phyloP scores from a whole-genome alignment of 92 coral and sea anemone genomes.

The Epizoanthus rinbou region DNA sequence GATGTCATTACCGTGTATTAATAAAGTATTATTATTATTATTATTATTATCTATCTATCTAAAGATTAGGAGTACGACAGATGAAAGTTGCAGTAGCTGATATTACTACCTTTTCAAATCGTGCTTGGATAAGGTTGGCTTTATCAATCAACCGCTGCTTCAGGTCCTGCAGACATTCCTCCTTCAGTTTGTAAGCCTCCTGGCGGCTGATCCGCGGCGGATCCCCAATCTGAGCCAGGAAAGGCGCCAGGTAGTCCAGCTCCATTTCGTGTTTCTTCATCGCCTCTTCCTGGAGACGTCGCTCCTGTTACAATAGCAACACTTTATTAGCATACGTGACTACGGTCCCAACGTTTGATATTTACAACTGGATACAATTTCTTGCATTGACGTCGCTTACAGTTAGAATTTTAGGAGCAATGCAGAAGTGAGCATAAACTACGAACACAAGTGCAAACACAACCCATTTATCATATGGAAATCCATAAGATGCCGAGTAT shows the following conservation, averaged over 20 bases:
- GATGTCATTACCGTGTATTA: too few relatives aligned
- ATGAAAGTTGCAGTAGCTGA: background rate
- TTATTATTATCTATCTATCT: too few relatives aligned
- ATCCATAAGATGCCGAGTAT: too few relatives aligned
- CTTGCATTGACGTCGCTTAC: too few relatives aligned
- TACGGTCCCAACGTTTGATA: background rate
- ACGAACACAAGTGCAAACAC: too few relatives aligned
- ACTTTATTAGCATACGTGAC: background rate
- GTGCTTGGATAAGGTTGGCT: conserved; percentile 96
- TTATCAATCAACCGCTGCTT: conserved; percentile 95
- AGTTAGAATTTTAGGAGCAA: too few relatives aligned
- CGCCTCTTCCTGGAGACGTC: conserved; percentile 94
- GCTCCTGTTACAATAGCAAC: conserved; percentile 58
- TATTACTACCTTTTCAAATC: conserved; percentile 88
- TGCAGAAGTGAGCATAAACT: too few relatives aligned
- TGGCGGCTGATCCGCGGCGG: conserved; percentile 83
- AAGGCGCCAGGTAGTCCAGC: conserved; percentile 96
- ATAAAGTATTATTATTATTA: too few relatives aligned
- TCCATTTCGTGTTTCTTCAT: conserved; percentile 98
- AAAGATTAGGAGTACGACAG: background rate
- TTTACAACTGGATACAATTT: background rate
- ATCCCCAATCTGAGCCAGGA: conserved; percentile 99
- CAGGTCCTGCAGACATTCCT: conserved; percentile 97
- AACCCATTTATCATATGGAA: too few relatives aligned
- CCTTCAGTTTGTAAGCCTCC: conserved; percentile 94